A percentile compares a stretch with the other conserved stretches of the same genome.
These are phyloP conservation scores for Prosapia bicincta DNA, from an alignment of 2,888 invertebrate genomes.

Conservation along the genomic window DNA sequence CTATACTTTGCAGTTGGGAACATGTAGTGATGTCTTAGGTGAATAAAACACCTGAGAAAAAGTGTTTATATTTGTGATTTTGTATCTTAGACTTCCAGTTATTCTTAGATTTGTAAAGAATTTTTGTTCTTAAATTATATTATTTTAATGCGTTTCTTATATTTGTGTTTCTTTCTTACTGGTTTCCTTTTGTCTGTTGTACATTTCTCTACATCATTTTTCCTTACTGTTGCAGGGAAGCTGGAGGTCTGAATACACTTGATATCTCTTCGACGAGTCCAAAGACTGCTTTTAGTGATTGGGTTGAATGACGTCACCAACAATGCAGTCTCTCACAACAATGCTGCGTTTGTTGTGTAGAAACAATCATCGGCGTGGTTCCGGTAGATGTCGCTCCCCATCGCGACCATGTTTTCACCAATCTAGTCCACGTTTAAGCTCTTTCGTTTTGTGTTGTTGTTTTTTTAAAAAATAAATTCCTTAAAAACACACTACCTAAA, in stretches of 20 bases:
- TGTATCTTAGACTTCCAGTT: no score
- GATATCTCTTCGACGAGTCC: constrained; percentile 51
- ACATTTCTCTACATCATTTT: no score
- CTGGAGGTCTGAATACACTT: constrained; percentile 92
- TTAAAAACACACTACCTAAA: neutral
- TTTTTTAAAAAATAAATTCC: neutral
- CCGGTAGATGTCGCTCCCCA: neutral
- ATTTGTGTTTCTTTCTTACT: no score
- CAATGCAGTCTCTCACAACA: no score
- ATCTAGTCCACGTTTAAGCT: neutral
- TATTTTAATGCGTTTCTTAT: no score
- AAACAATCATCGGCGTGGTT: neutral
- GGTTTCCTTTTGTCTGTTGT: no score
- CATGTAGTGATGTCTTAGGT: no score
- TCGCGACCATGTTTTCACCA: neutral
- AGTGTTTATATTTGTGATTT: no score
- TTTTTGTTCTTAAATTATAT: no score
- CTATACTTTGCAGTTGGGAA: no score
- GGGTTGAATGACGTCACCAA: neutral
- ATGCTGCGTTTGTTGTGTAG: neutral
- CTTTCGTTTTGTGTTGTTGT: neutral
- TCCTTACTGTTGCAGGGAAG: constrained; percentile 68
- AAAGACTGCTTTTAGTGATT: neutral
- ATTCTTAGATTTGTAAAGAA: no score
- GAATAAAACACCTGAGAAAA: no score